Conservation (phyloP, 2,797 vertebrate species). For the Oreochromis grahami region DNA sequence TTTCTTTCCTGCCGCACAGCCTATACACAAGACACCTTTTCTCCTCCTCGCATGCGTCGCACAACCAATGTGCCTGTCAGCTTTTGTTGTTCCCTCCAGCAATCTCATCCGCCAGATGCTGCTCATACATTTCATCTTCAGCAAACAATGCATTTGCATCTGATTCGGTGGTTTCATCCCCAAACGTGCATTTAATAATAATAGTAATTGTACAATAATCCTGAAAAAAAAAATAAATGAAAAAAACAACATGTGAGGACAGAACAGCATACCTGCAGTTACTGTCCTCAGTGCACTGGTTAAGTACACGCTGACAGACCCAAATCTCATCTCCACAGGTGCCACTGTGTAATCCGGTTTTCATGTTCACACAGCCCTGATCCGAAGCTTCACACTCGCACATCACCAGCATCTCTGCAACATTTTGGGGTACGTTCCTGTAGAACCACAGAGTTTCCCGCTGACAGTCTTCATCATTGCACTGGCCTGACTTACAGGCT, state of each 20-base stretch:
- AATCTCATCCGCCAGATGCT: background rate
- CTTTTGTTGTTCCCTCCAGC: background rate
- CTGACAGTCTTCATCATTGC: constrained; percentile 75
- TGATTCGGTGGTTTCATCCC: background rate
- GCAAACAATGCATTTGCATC: background rate
- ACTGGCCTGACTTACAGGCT: constrained; percentile 74
- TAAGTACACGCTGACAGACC: constrained; percentile 51
- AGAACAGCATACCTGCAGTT: constrained; percentile 54
- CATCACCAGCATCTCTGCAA: constrained; percentile 84
- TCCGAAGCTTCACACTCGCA: constrained; percentile 82
- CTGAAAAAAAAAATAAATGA: background rate
- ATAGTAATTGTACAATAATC: background rate
- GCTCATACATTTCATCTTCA: background rate
- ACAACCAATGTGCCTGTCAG: background rate
- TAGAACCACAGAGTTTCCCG: constrained; percentile 78
- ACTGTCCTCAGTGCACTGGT: constrained; percentile 36
- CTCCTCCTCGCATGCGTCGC: background rate
- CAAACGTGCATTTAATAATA: background rate
- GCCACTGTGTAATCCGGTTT: constrained; percentile 77
- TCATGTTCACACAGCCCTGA: constrained; percentile 76
- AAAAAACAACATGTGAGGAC: background rate
- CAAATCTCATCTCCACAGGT: constrained; percentile 65
- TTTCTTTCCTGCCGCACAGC: background rate
- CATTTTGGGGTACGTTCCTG: constrained; percentile 71
- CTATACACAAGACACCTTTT: background rate